Base-by-base conservation (phyloP, 2,113 vertebrate genomes). In the Brachirus orientalis region DNA sequence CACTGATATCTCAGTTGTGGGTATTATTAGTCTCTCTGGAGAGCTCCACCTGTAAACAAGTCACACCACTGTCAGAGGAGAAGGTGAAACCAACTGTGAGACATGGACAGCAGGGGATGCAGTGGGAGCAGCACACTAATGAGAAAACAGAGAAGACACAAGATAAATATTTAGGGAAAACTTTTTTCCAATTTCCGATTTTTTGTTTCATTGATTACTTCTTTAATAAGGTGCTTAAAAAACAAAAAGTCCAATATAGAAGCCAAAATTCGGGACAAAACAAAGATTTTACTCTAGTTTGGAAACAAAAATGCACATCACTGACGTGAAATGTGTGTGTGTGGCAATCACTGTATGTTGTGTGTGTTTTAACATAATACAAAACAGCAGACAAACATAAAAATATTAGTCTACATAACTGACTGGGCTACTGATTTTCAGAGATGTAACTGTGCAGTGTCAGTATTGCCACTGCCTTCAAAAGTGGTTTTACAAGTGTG, bases 1-100 rank as follows among this genome's bases (percentile, higher is more conserved):
- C 57, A 59, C 51, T 63, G 65, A 80, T 72, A 67, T 80, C 77
- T 77, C 45, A 59, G 46, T 12, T 65, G 38, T 48, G 66, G 57
- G 47, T 77, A 77, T 79, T 72, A 69, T 80, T 77, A 82, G 59
- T 72, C 55, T 60, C 62, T 63, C 48, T 33, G 17, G 67, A 52
- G 73, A 67, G 63, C 47, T 63, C 60, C 57, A 75, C 70, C 57
- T 84, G 82, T 63, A 78, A 83, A 67, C 53, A 80, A 80, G 61
- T 73, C 70, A 52, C 22, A 33, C 76, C 47, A 68, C 58, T 80
- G 76, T 77, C 65, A 70, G 52, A 44, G 41, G 53, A 61, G 51
- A 48, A 72, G 70, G 63, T 63, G 61, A 67, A 68, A 76, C 45
- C 52, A 51, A 57, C 46, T 54, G 46, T 63, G 46, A 84, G 45